Evolutionary conservation across 2,888 invertebrate genomes (phyloP), one percentile per base, ranked within the genome.

Genomic region (Dryadula phaetusa): DNA sequence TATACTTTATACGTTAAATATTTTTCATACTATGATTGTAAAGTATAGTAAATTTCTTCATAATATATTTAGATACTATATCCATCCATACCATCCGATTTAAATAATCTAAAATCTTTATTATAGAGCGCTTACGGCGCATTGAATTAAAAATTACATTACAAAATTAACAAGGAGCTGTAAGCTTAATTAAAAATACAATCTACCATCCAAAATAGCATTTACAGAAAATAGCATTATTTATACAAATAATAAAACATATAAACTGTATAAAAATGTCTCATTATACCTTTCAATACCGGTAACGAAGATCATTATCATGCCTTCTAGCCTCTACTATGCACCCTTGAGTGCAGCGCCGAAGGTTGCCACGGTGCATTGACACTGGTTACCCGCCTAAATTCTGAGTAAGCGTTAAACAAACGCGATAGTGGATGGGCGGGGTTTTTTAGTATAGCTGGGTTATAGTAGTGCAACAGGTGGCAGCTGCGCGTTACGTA

Each of bases 291-390:
- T 70, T 69, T 70, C 73, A 75, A 78, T 88, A 85, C 58, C 60
- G 80, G 80, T 85, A 87, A 86, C 86, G 84, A 88, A 89, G 89
- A 89, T 90, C 86, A 88, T 89, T 90, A 90, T 86, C 87, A 87
- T 84, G 79, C 78, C 72, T 56, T 75, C 80, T 80, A 77, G 76
- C 80, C 79, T 78, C 82, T 85, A 86, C 88, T 88, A 88, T 90
- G 90, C 91, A 90, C 90, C 91, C 91, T 92, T 92, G 91, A 91
- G 91, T 88, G 91, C 91, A 90, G 75, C 82, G 77, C 60, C 88
- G 90, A 92, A 92, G 91, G 92, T 91, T 92, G 90, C 82, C 76
- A 77, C 79, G 80, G 92, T 91, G 90, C 92, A 90, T 83, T 92
- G 92, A 91, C 92, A 82, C 82, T 82, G 76, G 74, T 70, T 76